Evolutionary conservation across 2,113 vertebrate species (phyloP), one percentile per base, ranked within the genome.

Genomic region (Boleophthalmus pectinirostris): DNA sequence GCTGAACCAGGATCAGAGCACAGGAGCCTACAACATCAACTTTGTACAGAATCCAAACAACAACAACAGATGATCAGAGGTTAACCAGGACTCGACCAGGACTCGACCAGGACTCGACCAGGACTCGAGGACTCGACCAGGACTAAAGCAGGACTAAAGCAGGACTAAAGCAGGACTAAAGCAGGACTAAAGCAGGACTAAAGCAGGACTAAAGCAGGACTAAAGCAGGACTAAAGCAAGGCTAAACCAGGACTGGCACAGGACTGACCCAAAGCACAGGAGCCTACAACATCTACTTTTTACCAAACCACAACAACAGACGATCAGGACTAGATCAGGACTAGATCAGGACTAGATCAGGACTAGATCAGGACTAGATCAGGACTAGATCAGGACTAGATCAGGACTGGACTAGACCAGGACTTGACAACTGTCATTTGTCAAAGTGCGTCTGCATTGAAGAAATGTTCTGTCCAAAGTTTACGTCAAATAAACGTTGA

Each of bases 1-100:
- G 92, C 86, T 99, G 87, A 97, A 98, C 80, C 96, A 98, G 88
- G 96, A 99, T 84, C 72, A 93, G 1, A 82, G 88, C 33, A 95
- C 94, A 9, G 98, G 97, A 23, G 97, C 96, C 18, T 99, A 99
- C 84, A 98, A 97, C 24, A 89, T 99, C 90, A 99, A 98, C 85
- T 99, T 99, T 79, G 93, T 98, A 81, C 97, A 99, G 92, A 95
- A 94, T 23, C 71, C 87, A 74, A 95, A 95, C 68, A 95, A 64
- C 60, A 94, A 80, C 78, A 82, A 84, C 65, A 89, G 79, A 51
- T 85, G 79, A 85, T 38, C 16, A 72, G 23, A 25, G 56, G 14
- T 23, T 58, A 14, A 61, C 25, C 24, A 8, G 58, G 24, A 25
- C 57, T 16, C 2, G n/a, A 16, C 14, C 20, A 1, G 8, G 38